phyloP scores from a whole-genome alignment of 2,113 vertebrate genomes.

The Formicarius rufipectus region DNA sequence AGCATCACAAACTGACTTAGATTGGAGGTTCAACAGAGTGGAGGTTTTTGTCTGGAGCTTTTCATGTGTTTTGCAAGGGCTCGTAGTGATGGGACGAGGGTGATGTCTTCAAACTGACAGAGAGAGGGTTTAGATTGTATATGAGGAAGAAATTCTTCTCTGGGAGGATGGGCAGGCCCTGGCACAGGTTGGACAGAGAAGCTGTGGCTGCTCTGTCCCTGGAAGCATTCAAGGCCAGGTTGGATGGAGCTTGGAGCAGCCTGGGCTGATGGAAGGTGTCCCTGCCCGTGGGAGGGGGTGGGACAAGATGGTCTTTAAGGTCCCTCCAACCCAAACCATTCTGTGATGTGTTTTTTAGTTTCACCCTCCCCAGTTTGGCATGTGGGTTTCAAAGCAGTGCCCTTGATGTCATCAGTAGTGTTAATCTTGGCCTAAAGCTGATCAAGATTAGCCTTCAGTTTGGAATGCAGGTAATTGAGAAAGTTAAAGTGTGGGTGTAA shows the following conservation, averaged over 20 bases:
- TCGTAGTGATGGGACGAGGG: not conserved
- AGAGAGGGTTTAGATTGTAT: not conserved
- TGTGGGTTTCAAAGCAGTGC: not conserved
- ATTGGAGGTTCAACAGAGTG: not conserved
- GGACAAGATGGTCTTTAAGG: not conserved
- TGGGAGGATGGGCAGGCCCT: fast-evolving
- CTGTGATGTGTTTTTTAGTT: not conserved
- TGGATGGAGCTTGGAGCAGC: not conserved
- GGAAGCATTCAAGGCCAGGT: not conserved
- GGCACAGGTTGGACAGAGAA: not conserved
- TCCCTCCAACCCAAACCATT: not conserved
- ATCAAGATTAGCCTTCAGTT: not conserved
- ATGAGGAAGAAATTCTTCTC: not conserved
- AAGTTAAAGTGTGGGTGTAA: not conserved
- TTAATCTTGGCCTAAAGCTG: not conserved
- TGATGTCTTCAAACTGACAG: not conserved
- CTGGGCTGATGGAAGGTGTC: not conserved
- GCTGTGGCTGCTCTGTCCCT: not conserved
- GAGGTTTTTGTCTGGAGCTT: not conserved
- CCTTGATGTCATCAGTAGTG: not conserved
- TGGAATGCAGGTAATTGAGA: not conserved
- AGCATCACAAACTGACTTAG: not conserved
- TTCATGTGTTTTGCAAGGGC: not conserved
- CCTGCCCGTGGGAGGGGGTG: not conserved
- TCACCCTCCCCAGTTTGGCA: not conserved